Evolutionary conservation across 2,113 vertebrate species (phyloP).

Genomic region (Fulica atra): DNA sequence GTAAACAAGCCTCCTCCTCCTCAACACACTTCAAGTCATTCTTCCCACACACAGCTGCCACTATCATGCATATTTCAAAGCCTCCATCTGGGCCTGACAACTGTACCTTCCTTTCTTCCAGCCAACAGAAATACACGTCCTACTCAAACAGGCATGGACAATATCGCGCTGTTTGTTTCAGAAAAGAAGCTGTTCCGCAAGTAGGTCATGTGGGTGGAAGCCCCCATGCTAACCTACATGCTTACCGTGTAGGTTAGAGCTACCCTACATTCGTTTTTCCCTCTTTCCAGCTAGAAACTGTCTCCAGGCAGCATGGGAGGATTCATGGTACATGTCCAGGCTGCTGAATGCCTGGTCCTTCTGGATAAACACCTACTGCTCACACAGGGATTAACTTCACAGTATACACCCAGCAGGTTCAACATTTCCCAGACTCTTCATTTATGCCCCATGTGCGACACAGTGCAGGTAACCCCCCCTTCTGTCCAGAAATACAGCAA

Average conservation of each 20-base stretch:
- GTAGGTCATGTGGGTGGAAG: slow-evolving; percentile 46
- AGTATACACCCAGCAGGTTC: slow-evolving; percentile 39
- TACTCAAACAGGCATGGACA: slow-evolving; percentile 68
- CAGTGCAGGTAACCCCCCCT: slow-evolving; percentile 15
- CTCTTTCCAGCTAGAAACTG: background rate
- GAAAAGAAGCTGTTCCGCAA: slow-evolving; percentile 62
- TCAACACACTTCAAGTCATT: slow-evolving; percentile 73
- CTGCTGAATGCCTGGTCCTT: slow-evolving; percentile 25
- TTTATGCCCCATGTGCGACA: background rate
- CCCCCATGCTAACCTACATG: slow-evolving; percentile 44
- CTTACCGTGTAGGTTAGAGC: background rate
- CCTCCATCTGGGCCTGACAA: slow-evolving; percentile 81
- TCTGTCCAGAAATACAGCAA: slow-evolving; percentile 10
- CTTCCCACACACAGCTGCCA: slow-evolving; percentile 83
- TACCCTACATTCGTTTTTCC: background rate
- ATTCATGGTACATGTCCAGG: background rate
- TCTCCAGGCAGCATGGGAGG: background rate
- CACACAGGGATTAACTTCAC: slow-evolving; percentile 30
- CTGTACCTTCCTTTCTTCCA: slow-evolving; percentile 77
- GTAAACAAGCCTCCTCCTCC: slow-evolving; percentile 73
- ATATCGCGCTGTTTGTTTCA: slow-evolving; percentile 50
- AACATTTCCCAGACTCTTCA: slow-evolving; percentile 31
- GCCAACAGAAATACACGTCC: slow-evolving; percentile 75
- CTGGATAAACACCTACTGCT: slow-evolving; percentile 54
- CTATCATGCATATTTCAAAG: slow-evolving; percentile 77